Percentiles rank a stretch among this genome's conserved stretches.
These are phyloP conservation scores for Cataglyphis albicans DNA, from an alignment of 2,888 invertebrate species.

Conservation along the genomic window DNA sequence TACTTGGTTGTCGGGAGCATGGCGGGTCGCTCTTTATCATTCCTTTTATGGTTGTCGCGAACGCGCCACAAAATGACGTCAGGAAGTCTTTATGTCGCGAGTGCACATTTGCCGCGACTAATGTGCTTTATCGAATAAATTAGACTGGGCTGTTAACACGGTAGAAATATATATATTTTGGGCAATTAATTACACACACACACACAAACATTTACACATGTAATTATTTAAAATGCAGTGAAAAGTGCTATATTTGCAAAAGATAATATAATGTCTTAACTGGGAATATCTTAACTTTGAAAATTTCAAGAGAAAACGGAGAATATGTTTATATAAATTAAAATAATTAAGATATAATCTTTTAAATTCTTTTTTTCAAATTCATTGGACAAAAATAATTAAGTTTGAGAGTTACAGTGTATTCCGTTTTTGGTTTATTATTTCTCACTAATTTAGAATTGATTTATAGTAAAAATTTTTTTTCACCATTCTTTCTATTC, in stretches of 20 bases:
- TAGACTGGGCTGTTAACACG: not conserved
- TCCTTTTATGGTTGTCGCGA: constrained; percentile 32
- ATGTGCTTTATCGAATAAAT: constrained; percentile 36
- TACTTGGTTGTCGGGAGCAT: constrained; percentile 28
- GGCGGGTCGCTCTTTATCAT: constrained; percentile 28
- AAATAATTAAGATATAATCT: constrained; percentile 3
- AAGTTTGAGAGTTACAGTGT: not conserved
- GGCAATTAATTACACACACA: not conserved
- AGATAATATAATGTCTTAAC: not conserved
- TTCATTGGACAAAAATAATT: not conserved
- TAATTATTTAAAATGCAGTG: not conserved
- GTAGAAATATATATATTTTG: not conserved
- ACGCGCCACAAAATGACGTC: constrained; percentile 22
- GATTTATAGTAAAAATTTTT: not conserved
- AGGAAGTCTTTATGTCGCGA: constrained; percentile 18
- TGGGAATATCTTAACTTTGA: not conserved
- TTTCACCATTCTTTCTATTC: not conserved
- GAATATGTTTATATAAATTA: constrained; percentile 7
- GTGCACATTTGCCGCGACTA: not conserved
- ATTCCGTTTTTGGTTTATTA: not conserved
- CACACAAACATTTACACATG: not conserved
- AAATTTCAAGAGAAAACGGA: not conserved
- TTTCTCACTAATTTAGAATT: not conserved
- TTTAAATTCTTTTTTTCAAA: not conserved
- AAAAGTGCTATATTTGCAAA: not conserved